Percentiles rank a stretch among this genome's conserved stretches.
Evolutionary conservation across 2,797 vertebrate species (phyloP).

Genomic region (Anguilla marmorata): DNA sequence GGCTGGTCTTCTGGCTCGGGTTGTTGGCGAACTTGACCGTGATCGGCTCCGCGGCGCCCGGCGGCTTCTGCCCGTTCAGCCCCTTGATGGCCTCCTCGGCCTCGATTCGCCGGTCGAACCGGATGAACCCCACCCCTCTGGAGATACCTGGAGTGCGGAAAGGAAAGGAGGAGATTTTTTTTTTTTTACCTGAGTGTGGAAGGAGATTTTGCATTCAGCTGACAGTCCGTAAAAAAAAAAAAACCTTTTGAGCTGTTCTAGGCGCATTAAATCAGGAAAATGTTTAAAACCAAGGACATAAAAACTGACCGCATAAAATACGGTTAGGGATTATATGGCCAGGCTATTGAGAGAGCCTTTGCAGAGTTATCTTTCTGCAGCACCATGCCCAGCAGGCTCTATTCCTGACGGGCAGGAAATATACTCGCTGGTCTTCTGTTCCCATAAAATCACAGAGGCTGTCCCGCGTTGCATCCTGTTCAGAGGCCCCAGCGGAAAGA

Average conservation of each 20-base stretch:
- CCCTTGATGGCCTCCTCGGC: slow-evolving; percentile 99
- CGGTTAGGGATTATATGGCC: not conserved
- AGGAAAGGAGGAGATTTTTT: too few species aligned
- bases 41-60: slow-evolving; percentile 91
- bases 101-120: slow-evolving; percentile 94
- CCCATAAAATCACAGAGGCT: not conserved
- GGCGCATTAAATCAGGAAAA: not conserved
- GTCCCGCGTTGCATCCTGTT: not conserved
- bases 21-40: slow-evolving; percentile 99
- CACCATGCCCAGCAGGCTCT: not conserved
- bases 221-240: not conserved
- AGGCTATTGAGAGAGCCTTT: not conserved
- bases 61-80: slow-evolving; percentile 95
- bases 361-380: not conserved
- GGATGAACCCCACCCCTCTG: slow-evolving; percentile 95
- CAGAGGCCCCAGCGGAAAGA: not conserved
- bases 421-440: not conserved
- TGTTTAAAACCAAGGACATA: not conserved
- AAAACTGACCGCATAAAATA: not conserved
- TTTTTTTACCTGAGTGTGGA: slow-evolving; percentile 57
- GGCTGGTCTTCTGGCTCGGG: slow-evolving; percentile 97
- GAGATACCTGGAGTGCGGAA: slow-evolving; percentile 69
- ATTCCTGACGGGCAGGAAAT: not conserved
- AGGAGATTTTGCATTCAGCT: not conserved
- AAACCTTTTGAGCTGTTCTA: not conserved